These are phyloP conservation scores for Chymomyza caudatula DNA, from an alignment of 2,888 invertebrate genomes.

Conservation along the genomic window DNA sequence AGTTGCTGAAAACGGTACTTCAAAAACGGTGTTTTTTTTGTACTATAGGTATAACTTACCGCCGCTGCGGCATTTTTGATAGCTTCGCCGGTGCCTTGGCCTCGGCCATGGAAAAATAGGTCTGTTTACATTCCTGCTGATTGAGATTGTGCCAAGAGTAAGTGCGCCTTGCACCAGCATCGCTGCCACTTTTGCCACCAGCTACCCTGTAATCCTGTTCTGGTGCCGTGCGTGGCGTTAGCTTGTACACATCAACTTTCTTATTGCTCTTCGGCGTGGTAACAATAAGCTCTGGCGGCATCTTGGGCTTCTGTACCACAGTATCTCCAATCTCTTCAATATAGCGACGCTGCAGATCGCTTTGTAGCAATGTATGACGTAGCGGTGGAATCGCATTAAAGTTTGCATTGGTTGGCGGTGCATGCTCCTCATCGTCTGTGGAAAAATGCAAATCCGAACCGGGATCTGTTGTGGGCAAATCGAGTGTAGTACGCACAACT, in stretches of 20 bases:
- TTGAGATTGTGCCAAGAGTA: constrained; percentile 77
- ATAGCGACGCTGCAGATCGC: constrained; percentile 74
- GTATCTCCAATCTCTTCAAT: constrained; percentile 71
- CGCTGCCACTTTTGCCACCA: background rate
- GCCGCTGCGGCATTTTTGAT: constrained; percentile 41
- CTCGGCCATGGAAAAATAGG: constrained; percentile 28
- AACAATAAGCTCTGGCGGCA: constrained; percentile 79
- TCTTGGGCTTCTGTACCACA: constrained; percentile 61
- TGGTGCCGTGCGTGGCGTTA: constrained; percentile 54
- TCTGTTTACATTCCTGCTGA: constrained; percentile 31
- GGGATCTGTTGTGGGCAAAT: constrained; percentile 83
- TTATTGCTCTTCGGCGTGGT: constrained; percentile 74
- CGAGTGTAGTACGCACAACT: constrained; percentile 77
- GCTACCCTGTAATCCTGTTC: constrained; percentile 22
- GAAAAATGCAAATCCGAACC: constrained; percentile 82
- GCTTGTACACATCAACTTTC: constrained; percentile 54
- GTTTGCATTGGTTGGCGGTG: constrained; percentile 29
- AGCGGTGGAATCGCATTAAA: constrained; percentile 61
- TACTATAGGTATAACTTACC: constrained; percentile 24
- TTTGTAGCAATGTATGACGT: constrained; percentile 72
- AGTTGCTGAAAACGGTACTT: constrained; percentile 48
- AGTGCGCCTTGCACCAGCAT: constrained; percentile 49
- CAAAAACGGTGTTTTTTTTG: too few species aligned
- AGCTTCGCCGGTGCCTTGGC: constrained; percentile 36
- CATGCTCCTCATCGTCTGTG: constrained; percentile 80